These are phyloP conservation scores for Ochotona princeps DNA, from an alignment of 2,113 vertebrate genomes.

Conservation along the genomic window DNA sequence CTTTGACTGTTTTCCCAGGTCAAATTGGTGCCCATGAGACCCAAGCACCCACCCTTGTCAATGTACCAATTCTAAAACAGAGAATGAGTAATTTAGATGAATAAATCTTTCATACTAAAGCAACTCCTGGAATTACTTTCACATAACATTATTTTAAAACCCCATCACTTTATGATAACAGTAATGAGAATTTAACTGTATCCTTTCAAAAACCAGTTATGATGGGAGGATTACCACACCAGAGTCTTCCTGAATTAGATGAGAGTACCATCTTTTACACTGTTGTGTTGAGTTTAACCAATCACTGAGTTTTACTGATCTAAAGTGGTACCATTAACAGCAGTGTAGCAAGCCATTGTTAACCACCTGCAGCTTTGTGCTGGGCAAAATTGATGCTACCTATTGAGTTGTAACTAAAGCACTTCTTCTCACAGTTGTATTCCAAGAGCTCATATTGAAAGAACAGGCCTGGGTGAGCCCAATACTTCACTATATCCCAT, in stretches of 20 bases:
- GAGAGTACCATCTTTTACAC: slow-evolving; percentile 58
- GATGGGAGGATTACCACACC: slow-evolving; percentile 41
- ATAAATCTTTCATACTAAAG: background rate
- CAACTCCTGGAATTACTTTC: background rate
- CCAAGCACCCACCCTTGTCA: no score
- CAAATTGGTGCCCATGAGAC: no score
- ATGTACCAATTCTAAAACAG: background rate
- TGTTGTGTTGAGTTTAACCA: slow-evolving; percentile 73
- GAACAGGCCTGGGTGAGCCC: background rate
- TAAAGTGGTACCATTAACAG: slow-evolving; percentile 78
- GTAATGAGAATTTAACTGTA: background rate
- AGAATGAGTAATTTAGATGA: background rate
- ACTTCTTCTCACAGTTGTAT: slow-evolving; percentile 81
- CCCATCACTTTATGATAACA: background rate
- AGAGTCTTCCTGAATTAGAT: slow-evolving; percentile 65
- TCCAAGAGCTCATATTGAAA: slow-evolving; percentile 61
- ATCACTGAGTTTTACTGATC: slow-evolving; percentile 70
- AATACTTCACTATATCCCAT: background rate
- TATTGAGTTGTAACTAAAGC: slow-evolving; percentile 68
- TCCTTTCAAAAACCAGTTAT: slow-evolving; percentile 61
- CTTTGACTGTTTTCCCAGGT: no score
- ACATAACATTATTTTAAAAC: background rate
- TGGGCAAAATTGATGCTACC: slow-evolving; percentile 74
- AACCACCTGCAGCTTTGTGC: slow-evolving; percentile 79
- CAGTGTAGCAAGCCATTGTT: slow-evolving; percentile 75